A percentile compares a stretch with the other conserved stretches of the same genome.
Conservation (phyloP, 2,797 vertebrate species). For the Picus viridis region DNA sequence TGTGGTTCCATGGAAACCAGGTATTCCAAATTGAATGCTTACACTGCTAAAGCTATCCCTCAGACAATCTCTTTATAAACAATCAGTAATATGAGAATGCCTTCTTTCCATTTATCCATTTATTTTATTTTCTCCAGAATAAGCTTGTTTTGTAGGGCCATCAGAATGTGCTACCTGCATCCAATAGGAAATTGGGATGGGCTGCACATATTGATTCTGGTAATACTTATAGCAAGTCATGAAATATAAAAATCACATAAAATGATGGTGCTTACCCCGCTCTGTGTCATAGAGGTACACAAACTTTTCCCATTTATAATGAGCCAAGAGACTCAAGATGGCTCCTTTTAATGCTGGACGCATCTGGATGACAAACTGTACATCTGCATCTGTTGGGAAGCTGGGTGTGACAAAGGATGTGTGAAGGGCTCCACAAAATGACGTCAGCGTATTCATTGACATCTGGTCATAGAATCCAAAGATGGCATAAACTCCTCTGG, state of each 20-base stretch:
- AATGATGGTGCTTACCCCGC: slow-evolving; percentile 87
- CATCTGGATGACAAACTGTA: slow-evolving; percentile 99
- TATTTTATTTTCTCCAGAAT: background rate
- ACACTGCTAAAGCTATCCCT: background rate
- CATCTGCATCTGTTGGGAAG: slow-evolving; percentile 96
- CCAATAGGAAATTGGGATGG: background rate
- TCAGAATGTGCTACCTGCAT: background rate
- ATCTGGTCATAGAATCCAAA: slow-evolving; percentile 99
- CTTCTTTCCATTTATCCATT: background rate
- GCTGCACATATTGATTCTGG: background rate
- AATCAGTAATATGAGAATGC: background rate
- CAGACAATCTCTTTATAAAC: background rate
- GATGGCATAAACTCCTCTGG: slow-evolving; percentile 98
- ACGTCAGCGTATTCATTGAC: slow-evolving; percentile 99
- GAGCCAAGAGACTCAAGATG: slow-evolving; percentile 93
- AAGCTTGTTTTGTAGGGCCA: background rate
- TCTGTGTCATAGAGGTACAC: slow-evolving; percentile 99
- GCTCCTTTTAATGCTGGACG: slow-evolving; percentile 93
- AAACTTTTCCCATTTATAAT: slow-evolving; percentile 98
- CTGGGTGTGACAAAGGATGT: slow-evolving; percentile 98
- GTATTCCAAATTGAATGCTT: background rate
- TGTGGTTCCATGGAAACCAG: background rate
- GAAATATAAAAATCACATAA: background rate
- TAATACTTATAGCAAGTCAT: background rate
- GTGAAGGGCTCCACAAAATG: slow-evolving; percentile 97